Evolutionary conservation across 2,113 vertebrate genomes (phyloP), one percentile per base, ranked within the genome.

Genomic region (Gadus macrocephalus): DNA sequence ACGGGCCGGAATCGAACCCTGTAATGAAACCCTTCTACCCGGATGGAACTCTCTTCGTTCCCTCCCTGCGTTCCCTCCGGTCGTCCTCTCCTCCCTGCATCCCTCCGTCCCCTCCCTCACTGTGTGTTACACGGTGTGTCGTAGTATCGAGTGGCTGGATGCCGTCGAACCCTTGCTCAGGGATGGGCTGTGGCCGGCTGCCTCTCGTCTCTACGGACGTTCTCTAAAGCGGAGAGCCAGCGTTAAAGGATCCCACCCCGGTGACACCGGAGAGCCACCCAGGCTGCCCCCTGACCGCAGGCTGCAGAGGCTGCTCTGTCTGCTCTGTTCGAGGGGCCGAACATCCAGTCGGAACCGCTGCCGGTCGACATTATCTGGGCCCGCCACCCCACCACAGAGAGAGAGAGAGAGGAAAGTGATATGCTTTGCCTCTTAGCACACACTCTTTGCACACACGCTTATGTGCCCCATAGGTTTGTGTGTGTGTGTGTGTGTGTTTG

Each of bases 211-310:
- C 31, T 68, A 69, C 14, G 64, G 70, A 77, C 66, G 15, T 28
- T 56, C 76, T 81, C 68, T 67, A 72, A 73, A 80, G 58, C 4
- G 74, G 66, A 71, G 70, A 75, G 16, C 0, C 76, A 69, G 76
- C 28, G 42, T 82, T 86, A 86, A 78, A 64, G 58, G 79, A 89
- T 86, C 78, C 81, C 53, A 2, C 67, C 78, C 62, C 20, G 3
- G 0, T 27, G 71, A 59, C 22, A 67, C 59, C 74, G 9, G 19
- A 70, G 19, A 20, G 55, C 56, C 65, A 11, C 75, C 38, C 22
- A 68, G 31, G 27, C 31, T 20, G 53, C 55, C 56, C 28, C 42
- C 42, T 70, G 28, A 22, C 53, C 28, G 9, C 67, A 27, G 70
- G 20, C 76, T 58, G 19, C 28, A n/a, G 35, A 60, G 25, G 25